These are phyloP conservation scores for Chouioia cunea DNA, from an alignment of 2,888 invertebrate genomes.

Conservation along the genomic window DNA sequence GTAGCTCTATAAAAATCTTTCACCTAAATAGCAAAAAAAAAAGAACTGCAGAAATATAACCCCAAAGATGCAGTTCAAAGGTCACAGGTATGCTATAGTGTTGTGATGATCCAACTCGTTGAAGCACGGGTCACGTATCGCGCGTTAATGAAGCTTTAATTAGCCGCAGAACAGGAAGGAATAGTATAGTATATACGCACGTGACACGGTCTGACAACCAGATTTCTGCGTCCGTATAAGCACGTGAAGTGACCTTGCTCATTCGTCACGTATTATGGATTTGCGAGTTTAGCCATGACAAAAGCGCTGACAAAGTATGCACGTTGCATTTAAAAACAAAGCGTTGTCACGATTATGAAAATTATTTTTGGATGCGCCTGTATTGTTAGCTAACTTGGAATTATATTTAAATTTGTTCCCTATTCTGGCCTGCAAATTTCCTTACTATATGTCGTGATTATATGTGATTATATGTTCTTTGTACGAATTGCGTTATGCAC, in stretches of 20 bases:
- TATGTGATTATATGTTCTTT: no score
- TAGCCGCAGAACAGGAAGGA: conserved; percentile 16
- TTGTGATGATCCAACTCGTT: conserved; percentile 18
- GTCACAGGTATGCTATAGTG: background rate
- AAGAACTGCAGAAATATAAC: no score
- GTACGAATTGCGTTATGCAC: no score
- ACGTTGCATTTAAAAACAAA: no score
- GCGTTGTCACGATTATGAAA: no score
- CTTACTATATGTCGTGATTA: no score
- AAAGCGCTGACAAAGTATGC: background rate
- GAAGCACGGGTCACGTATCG: conserved; percentile 26
- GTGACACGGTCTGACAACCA: background rate
- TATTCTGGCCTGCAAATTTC: no score
- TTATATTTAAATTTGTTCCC: no score
- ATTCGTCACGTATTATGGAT: conserved; percentile 38
- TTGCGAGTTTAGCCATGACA: background rate
- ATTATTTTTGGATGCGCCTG: no score
- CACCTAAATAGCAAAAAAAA: no score
- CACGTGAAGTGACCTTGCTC: conserved; percentile 26
- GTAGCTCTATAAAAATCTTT: no score
- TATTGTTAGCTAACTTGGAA: no score
- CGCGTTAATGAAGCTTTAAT: conserved; percentile 43
- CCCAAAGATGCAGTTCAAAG: background rate
- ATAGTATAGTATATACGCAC: conserved; percentile 13
- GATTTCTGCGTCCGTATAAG: background rate